A percentile compares a stretch with the other conserved stretches of the same genome.
Evolutionary conservation across 2,888 invertebrate species (phyloP).

Genomic region (Melanophora roralis): DNA sequence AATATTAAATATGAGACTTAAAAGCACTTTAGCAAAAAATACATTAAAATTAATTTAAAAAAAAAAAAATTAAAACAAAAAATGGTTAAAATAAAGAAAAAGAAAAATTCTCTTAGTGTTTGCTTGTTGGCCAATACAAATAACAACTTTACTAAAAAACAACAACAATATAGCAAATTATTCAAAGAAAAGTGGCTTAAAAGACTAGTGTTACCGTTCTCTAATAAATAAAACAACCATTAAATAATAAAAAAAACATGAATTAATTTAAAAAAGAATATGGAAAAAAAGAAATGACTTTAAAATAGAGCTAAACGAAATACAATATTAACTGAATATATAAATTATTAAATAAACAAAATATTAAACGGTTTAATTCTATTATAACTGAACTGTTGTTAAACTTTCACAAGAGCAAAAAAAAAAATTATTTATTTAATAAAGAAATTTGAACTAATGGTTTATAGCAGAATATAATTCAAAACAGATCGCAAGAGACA

Average conservation of each 20-base stretch:
- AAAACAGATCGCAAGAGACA: slow-evolving; percentile 12
- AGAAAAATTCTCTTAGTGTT: background rate
- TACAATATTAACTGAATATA: background rate
- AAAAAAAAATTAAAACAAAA: background rate
- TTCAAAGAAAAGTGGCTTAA: slow-evolving; percentile 13
- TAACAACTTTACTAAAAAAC: slow-evolving; percentile 35
- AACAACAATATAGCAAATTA: background rate
- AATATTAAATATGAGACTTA: slow-evolving; percentile 22
- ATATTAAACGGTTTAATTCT: slow-evolving; percentile 4
- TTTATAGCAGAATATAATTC: too few relatives aligned
- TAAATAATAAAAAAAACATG: background rate
- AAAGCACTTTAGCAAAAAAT: slow-evolving; percentile 11
- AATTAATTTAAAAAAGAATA: background rate
- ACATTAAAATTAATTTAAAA: slow-evolving; percentile 5
- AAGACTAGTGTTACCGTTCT: slow-evolving; percentile 34
- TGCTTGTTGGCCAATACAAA: slow-evolving; percentile 28
- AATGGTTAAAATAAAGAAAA: background rate
- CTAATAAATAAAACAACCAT: background rate
- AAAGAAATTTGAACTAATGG: too few relatives aligned
- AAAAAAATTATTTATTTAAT: too few relatives aligned
- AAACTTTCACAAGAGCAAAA: slow-evolving; percentile 3
- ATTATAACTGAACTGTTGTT: background rate
- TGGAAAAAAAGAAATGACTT: background rate
- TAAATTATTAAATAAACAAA: slow-evolving; percentile 4
- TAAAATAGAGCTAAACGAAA: background rate